These are phyloP conservation scores for Tylochromis polylepis DNA, from an alignment of 2,113 vertebrate genomes.

Conservation along the genomic window DNA sequence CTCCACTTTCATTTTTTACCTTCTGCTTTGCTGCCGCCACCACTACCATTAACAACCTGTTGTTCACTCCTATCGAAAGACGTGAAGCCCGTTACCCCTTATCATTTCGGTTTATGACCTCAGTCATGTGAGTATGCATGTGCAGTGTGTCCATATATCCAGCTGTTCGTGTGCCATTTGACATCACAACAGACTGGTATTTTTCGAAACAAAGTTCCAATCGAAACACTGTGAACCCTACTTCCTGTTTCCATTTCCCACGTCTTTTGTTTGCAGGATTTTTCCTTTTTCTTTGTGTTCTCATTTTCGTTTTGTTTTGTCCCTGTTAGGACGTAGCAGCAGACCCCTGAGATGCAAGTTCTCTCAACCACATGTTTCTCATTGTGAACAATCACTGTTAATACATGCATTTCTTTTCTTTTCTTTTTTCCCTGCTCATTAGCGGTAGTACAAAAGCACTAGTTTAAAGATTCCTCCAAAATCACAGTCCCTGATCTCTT, in stretches of 20 bases:
- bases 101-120: constrained; percentile 50
- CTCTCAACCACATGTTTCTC: constrained; percentile 29
- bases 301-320: constrained; percentile 33
- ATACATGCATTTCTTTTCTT: constrained; percentile 27
- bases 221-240: constrained; percentile 8
- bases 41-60: constrained; percentile 60
- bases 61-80: constrained; percentile 58
- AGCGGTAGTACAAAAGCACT: constrained; percentile 29
- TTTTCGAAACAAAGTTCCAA: background rate
- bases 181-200: constrained; percentile 38
- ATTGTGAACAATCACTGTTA: constrained; percentile 28
- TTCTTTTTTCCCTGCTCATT: background rate
- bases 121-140: constrained; percentile 70
- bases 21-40: constrained; percentile 64
- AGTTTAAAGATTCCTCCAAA: constrained; percentile 52
- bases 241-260: constrained; percentile 27
- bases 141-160: constrained; percentile 55
- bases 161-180: constrained; percentile 41
- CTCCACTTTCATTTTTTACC: constrained; percentile 65
- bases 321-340: constrained; percentile 57
- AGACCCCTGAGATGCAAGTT: constrained; percentile 59
- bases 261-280: constrained; percentile 65
- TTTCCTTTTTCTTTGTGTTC: constrained; percentile 45
- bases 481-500: constrained; percentile 47
- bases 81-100: constrained; percentile 49